phyloP scores from a whole-genome alignment of 2,797 vertebrate species.

The Chiroxiphia lanceolata region DNA sequence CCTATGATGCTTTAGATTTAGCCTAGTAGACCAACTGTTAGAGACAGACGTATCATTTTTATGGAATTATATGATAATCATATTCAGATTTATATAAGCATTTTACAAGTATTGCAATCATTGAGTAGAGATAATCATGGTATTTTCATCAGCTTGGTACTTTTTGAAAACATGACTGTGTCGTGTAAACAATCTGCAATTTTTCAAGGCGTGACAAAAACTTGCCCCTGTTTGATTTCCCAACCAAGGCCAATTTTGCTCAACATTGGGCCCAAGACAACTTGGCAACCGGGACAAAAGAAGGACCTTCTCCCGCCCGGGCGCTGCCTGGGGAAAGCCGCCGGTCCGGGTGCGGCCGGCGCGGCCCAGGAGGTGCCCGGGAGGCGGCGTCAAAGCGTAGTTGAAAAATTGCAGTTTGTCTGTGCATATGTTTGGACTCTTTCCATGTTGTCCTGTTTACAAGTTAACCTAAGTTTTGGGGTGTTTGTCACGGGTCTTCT shows the following conservation, averaged over 20 bases:
- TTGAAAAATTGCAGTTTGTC: conserved; percentile 87
- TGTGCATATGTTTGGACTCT: conserved; percentile 82
- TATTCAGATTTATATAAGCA: conserved; percentile 92
- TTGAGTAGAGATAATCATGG: conserved; percentile 86
- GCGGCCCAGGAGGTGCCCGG: conserved; percentile 62
- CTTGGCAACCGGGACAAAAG: conserved; percentile 46
- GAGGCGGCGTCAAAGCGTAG: conserved; percentile 30
- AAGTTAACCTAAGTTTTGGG: conserved; percentile 90
- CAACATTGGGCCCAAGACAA: conserved; percentile 42
- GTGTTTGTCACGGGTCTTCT: conserved; percentile 90
- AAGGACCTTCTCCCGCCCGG: conserved; percentile 7
- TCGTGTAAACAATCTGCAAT: conserved; percentile 89
- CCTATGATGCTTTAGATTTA: conserved; percentile 94
- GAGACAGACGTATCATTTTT: conserved; percentile 91
- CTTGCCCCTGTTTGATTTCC: conserved; percentile 47
- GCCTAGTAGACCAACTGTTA: conserved; percentile 88
- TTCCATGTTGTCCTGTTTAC: conserved; percentile 93
- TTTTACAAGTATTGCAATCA: conserved; percentile 91
- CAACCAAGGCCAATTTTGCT: conserved; percentile 7
- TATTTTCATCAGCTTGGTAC: conserved; percentile 87
- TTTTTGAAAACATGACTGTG: conserved; percentile 84
- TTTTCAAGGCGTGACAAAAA: conserved; percentile 77
- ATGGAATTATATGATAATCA: conserved; percentile 87
- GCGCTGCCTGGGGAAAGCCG: conserved; percentile 52
- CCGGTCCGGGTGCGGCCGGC: conserved; percentile 31